Conservation (phyloP, 2,797 vertebrate species). For the Loriculus beryllinus region DNA sequence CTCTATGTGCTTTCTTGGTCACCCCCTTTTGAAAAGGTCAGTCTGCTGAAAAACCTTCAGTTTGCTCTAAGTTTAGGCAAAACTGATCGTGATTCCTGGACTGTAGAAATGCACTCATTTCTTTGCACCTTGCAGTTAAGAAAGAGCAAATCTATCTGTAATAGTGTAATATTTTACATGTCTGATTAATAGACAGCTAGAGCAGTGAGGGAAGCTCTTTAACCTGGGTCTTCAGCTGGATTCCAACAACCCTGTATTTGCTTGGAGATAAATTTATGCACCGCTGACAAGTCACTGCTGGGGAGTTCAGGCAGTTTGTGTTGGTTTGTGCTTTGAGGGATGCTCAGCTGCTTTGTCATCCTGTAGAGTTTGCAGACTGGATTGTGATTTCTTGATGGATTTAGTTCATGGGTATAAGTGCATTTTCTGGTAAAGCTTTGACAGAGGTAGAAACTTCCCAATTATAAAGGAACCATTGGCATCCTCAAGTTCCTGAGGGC, state of each 20-base stretch:
- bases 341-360: background rate
- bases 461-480: background rate
- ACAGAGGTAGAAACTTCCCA: background rate
- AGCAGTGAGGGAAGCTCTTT: background rate
- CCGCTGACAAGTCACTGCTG: background rate
- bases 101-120: background rate
- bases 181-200: conserved; percentile 18
- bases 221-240: background rate
- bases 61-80: background rate
- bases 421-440: background rate
- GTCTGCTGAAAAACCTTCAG: background rate
- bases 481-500: background rate
- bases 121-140: background rate
- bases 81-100: background rate
- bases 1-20: background rate
- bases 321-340: background rate
- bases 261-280: background rate
- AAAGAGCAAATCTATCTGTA: background rate
- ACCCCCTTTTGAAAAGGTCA: background rate
- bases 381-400: background rate
- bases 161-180: background rate
- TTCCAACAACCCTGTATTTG: background rate
- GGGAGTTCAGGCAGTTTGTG: background rate
- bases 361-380: background rate
- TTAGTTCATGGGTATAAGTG: background rate